Evolutionary conservation across 1,140 invertebrate genomes (phyloP), one percentile per base, ranked within the genome.

Genomic region (Drosophila willistoni): DNA sequence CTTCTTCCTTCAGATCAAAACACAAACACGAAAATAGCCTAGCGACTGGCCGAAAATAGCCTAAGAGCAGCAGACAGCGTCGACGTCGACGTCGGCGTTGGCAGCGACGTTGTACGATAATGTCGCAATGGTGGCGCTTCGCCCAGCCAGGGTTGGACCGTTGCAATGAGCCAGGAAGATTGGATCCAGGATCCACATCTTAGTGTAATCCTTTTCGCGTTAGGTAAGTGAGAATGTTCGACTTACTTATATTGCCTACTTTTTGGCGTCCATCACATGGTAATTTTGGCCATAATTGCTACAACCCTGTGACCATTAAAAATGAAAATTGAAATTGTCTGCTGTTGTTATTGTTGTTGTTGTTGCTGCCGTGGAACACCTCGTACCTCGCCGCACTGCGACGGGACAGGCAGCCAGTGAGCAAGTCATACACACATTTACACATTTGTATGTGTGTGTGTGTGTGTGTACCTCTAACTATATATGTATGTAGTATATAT

Each of bases 91-190:
- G 64, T 47, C 57, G 39, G 39, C 61, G 56, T 22, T 25, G 61
- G 36, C 41, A 62, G 73, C 63, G 34, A 36, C 34, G 29, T 55
- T 65, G 63, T 67, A 69, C 34, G 68, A 73, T 83, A 79, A 76
- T 83, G 80, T 79, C 77, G 77, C 82, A 73, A 79, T 65, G 74
- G 68, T 85, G 82, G 81, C 82, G 82, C 81, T 85, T 56, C 73
- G 74, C 60, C 51, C 51, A 63, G 41, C 59, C 73, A 76, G 73
- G 56, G 56, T 7, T 57, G 56, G 56, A 6, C 7, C 9, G 36
- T 13, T 3, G 12, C 29, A 3, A 39, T 5, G 3, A 5, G 10
- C 2, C 34, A 36, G 0, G 12, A 10, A 12, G 34, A 12, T 36
- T 9, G 34, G 6, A n/a, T n/a, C 34, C 34, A 36, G 34, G 34